Conservation (phyloP, 1,140 invertebrate genomes). For the Drosophila mojavensis region DNA sequence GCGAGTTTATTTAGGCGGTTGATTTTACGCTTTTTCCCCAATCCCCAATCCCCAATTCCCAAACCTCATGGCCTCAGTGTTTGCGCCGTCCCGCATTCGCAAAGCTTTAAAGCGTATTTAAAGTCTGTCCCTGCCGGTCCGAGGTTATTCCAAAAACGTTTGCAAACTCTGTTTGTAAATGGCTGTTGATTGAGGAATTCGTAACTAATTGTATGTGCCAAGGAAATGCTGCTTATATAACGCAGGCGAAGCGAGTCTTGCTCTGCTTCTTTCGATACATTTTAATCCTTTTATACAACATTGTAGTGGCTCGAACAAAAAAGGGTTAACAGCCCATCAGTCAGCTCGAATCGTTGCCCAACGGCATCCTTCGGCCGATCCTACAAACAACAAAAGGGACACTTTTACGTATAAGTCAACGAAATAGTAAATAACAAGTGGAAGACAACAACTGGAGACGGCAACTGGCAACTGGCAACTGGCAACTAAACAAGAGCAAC, state of each 20-base stretch:
- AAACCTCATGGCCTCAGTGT: background rate
- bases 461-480: slow-evolving; percentile 43
- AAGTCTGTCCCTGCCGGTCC: background rate
- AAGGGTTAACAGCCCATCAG: slow-evolving; percentile 40
- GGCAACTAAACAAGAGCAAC: slow-evolving; percentile 59
- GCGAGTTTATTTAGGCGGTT: slow-evolving; percentile 64
- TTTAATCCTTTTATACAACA: slow-evolving; percentile 18
- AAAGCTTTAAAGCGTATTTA: slow-evolving; percentile 53
- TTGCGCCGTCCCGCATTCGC: slow-evolving; percentile 10
- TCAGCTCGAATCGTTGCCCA: slow-evolving; percentile 9
- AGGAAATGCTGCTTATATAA: slow-evolving; percentile 3
- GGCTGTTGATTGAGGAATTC: slow-evolving; percentile 1
- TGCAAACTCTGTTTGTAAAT: slow-evolving; percentile 9
- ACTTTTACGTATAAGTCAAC: slow-evolving; percentile 52
- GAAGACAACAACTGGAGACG: slow-evolving; percentile 49
- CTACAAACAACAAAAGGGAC: slow-evolving; percentile 50
- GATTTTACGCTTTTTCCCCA: slow-evolving; percentile 39
- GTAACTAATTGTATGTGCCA: slow-evolving; percentile 1
- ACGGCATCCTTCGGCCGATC: slow-evolving; percentile 2
- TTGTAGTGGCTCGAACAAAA: slow-evolving; percentile 19
- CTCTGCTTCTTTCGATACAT: background rate
- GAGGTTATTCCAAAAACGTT: background rate
- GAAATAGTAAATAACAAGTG: slow-evolving; percentile 74
- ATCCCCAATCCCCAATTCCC: background rate
- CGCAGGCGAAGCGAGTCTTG: background rate